Percentiles rank a stretch among this genome's conserved stretches.
Evolutionary conservation across 92 coral and sea anemone species (phyloP).

Genomic region (Bergia sp.): DNA sequence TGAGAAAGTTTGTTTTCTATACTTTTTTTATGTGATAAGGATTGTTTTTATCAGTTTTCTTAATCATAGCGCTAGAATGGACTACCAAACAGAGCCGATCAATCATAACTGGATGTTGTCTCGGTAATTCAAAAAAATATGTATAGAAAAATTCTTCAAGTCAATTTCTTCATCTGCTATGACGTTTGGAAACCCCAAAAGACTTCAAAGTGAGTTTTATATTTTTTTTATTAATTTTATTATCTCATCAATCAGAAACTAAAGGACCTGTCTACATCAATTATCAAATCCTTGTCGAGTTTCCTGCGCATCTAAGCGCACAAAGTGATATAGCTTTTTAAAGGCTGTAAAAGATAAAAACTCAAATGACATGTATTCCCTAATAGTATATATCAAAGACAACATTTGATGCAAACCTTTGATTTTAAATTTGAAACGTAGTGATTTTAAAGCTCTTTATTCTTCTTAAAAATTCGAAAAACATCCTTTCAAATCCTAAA

Average conservation of each 20-base stretch:
- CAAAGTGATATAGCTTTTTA: background rate
- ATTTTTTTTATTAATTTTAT: too few species aligned
- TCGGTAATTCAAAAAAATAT: background rate
- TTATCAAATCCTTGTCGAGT: background rate
- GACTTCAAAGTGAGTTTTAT: background rate
- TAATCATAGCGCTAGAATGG: background rate
- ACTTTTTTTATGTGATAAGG: too few species aligned
- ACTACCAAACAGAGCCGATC: background rate
- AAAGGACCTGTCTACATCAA: background rate
- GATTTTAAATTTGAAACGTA: background rate
- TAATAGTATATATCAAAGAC: background rate
- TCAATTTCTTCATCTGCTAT: background rate
- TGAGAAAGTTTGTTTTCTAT: background rate
- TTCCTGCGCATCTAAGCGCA: background rate
- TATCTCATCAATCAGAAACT: background rate
- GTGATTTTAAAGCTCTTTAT: too few species aligned
- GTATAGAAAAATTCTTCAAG: background rate
- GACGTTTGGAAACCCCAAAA: background rate
- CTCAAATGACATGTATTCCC: background rate
- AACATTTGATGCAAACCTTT: background rate
- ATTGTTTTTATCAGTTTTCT: too few species aligned
- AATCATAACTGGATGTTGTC: background rate
- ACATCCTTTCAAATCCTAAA: background rate
- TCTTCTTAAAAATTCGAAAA: background rate
- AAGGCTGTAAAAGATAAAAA: background rate